Conservation (phyloP, 2,888 invertebrate species). For the Athetis lepigone region DNA sequence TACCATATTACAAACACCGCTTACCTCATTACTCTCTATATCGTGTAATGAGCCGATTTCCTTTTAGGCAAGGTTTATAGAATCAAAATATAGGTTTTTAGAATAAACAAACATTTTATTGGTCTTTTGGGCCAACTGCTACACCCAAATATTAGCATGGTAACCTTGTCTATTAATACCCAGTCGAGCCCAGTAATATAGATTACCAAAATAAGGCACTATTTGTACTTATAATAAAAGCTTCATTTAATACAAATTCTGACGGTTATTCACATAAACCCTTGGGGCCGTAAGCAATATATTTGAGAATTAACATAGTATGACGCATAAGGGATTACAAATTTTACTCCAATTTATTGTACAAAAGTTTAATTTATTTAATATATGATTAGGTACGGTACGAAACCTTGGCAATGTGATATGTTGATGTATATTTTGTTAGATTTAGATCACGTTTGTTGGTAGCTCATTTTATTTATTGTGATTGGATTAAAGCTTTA, state of each 20-base stretch:
- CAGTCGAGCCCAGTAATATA: background rate
- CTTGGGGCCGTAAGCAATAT: slow-evolving; percentile 30
- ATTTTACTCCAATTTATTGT: slow-evolving; percentile 27
- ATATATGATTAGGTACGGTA: background rate
- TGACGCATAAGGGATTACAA: slow-evolving; percentile 28
- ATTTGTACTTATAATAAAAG: slow-evolving; percentile 2
- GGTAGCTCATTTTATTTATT: background rate
- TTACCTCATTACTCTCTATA: too few relatives aligned
- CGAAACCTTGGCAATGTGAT: slow-evolving; percentile 12
- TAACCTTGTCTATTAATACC: background rate
- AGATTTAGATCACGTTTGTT: slow-evolving; percentile 13
- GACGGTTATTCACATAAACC: slow-evolving; percentile 19
- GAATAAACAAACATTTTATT: background rate
- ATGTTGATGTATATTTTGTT: slow-evolving; percentile 9
- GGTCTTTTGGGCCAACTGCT: background rate
- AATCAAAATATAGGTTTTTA: background rate
- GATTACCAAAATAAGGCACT: slow-evolving; percentile 11
- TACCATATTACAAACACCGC: too few relatives aligned
- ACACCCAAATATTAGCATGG: background rate
- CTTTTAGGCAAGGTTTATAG: too few relatives aligned
- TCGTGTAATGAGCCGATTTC: too few relatives aligned
- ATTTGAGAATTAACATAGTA: slow-evolving; percentile 37
- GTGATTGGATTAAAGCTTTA: background rate
- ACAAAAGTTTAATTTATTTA: slow-evolving; percentile 38
- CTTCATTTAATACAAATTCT: slow-evolving; percentile 21